Evolutionary conservation across 2,113 vertebrate genomes (phyloP).

Genomic region (Melierax canorus): DNA sequence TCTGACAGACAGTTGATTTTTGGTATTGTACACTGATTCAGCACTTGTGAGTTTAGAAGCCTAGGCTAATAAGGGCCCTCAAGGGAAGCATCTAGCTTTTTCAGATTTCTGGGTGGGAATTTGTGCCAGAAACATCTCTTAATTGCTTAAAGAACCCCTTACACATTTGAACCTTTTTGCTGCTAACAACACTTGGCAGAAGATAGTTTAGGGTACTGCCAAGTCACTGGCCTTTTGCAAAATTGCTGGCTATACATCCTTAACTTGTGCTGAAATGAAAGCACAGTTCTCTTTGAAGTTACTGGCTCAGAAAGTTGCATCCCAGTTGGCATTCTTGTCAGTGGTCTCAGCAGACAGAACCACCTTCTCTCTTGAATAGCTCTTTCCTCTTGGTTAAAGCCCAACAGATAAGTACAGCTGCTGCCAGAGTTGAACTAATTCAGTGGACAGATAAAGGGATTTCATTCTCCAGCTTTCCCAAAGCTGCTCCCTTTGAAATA

Average conservation of each 20-base stretch:
- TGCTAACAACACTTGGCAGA: background rate
- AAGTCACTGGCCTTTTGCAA: background rate
- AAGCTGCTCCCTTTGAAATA: background rate
- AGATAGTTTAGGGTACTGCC: background rate
- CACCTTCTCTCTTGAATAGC: background rate
- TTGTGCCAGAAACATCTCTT: background rate
- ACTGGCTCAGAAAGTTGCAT: background rate
- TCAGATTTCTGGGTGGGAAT: background rate
- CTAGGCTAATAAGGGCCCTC: background rate
- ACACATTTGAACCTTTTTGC: background rate
- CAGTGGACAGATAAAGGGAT: constrained; percentile 21
- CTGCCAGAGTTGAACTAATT: background rate
- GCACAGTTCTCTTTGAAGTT: background rate
- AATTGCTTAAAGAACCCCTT: background rate
- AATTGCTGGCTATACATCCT: background rate
- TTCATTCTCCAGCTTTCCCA: background rate
- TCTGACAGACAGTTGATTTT: background rate
- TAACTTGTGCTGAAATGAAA: background rate
- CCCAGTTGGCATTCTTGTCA: background rate
- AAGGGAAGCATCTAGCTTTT: background rate
- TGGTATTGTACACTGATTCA: background rate
- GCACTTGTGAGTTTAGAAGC: background rate
- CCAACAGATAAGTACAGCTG: background rate
- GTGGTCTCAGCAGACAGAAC: background rate
- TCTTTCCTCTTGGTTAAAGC: background rate